Evolutionary conservation across 2,888 invertebrate genomes (phyloP).

Genomic region (Acanthosepion esculentum): DNA sequence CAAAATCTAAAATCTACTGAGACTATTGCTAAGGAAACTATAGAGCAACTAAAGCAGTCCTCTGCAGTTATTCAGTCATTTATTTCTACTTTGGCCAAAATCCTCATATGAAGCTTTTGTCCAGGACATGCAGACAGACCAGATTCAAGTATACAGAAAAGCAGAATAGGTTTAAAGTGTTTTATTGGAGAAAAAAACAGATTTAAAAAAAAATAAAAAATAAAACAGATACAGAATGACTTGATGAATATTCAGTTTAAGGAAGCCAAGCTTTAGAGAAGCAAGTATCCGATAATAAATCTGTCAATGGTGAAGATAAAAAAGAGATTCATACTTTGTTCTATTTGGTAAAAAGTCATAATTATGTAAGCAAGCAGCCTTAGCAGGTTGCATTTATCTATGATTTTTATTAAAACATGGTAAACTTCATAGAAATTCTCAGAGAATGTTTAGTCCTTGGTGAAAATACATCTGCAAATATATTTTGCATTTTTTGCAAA

Average conservation of each 20-base stretch:
- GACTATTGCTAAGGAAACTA: not conserved
- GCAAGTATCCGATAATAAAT: not conserved
- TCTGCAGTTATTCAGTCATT: not conserved
- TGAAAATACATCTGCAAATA: not conserved
- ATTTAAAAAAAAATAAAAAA: not conserved
- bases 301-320: not conserved
- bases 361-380: not conserved
- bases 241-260: not conserved
- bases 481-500: not conserved
- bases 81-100: not conserved
- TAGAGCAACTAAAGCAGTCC: not conserved
- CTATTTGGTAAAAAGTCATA: not conserved
- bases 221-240: conserved; percentile 33
- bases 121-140: not conserved
- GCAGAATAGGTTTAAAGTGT: conserved; percentile 12
- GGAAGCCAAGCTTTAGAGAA: not conserved
- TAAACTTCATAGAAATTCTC: not conserved
- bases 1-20: not conserved
- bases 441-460: not conserved
- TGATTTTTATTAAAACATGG: too few species aligned
- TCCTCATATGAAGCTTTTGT: not conserved
- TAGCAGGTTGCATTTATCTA: not conserved
- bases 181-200: conserved; percentile 33
- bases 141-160: conserved; percentile 21
- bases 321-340: not conserved